Conservation (phyloP, 2,113 vertebrate species). For the Dendropsophus ebraccatus region DNA sequence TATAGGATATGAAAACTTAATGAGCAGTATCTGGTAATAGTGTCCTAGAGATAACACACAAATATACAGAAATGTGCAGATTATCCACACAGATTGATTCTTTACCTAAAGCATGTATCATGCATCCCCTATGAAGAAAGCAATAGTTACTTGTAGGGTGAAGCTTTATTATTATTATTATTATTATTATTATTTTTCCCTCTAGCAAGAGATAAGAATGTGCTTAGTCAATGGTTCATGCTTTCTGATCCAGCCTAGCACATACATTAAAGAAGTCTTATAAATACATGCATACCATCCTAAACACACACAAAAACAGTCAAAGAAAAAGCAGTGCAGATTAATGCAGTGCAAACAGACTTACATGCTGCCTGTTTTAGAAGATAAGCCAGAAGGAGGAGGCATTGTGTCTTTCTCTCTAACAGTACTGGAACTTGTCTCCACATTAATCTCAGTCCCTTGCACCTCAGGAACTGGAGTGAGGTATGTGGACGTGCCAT, state of each 20-base stretch:
- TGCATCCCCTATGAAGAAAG: background rate
- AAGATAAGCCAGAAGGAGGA: constrained; percentile 77
- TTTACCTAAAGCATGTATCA: background rate
- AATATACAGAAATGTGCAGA: background rate
- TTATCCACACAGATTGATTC: background rate
- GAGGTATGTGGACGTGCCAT: constrained; percentile 71
- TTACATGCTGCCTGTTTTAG: constrained; percentile 86
- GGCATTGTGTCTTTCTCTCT: constrained; percentile 78
- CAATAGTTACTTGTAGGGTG: background rate
- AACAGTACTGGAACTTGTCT: constrained; percentile 73
- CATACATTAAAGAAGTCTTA: background rate
- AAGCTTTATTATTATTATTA: background rate
- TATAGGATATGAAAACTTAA: background rate
- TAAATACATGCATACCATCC: constrained; percentile 29
- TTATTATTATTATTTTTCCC: too few species aligned
- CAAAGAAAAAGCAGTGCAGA: constrained; percentile 61
- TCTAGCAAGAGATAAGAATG: background rate
- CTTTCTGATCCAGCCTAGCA: background rate
- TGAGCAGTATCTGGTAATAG: background rate
- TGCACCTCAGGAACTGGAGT: constrained; percentile 75
- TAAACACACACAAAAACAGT: constrained; percentile 54
- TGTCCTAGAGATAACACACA: background rate
- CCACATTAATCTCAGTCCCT: constrained; percentile 69
- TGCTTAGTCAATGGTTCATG: constrained; percentile 16
- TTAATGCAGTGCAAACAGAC: constrained; percentile 77